Percentiles rank a stretch among this genome's conserved stretches.
phyloP scores from a whole-genome alignment of 1,140 invertebrate species.

The Drosophila micromelanica region DNA sequence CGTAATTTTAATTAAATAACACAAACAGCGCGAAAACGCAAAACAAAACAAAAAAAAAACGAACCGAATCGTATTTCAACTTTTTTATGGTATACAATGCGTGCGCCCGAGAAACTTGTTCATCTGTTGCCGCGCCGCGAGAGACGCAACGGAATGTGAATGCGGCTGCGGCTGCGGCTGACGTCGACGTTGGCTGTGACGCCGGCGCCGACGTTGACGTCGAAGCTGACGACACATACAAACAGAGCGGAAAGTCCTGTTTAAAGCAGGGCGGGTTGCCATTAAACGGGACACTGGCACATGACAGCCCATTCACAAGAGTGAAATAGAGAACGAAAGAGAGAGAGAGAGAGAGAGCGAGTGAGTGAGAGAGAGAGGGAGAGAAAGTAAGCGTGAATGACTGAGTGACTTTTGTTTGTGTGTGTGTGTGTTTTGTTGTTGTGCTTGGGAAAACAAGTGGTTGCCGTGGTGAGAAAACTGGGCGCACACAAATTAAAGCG shows the following conservation, averaged over 20 bases:
- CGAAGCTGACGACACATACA: slow-evolving; percentile 20
- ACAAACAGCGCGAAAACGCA: not conserved
- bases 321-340: slow-evolving; percentile 3
- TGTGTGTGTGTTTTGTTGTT: slow-evolving; percentile 70
- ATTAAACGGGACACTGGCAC: slow-evolving; percentile 28
- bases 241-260: slow-evolving; percentile 58
- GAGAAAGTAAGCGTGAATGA: not conserved
- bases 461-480: slow-evolving; percentile 79
- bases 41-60: slow-evolving; percentile 7
- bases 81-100: slow-evolving; percentile 32
- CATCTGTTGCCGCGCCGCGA: slow-evolving; percentile 63
- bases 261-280: slow-evolving; percentile 27
- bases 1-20: slow-evolving; percentile 32
- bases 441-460: slow-evolving; percentile 83
- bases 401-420: slow-evolving; percentile 11
- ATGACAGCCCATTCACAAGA: slow-evolving; percentile 31
- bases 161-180: slow-evolving; percentile 29
- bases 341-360: slow-evolving; percentile 16
- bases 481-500: slow-evolving; percentile 54
- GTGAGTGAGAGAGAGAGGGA: slow-evolving; percentile 12
- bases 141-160: slow-evolving; percentile 51
- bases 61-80: slow-evolving; percentile 18
- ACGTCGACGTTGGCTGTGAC: slow-evolving; percentile 26
- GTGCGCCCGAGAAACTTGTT: slow-evolving; percentile 70
- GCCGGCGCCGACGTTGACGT: slow-evolving; percentile 47